Evolutionary conservation across 2,888 invertebrate species (phyloP).

Genomic region (Chrysolina oricalcia): DNA sequence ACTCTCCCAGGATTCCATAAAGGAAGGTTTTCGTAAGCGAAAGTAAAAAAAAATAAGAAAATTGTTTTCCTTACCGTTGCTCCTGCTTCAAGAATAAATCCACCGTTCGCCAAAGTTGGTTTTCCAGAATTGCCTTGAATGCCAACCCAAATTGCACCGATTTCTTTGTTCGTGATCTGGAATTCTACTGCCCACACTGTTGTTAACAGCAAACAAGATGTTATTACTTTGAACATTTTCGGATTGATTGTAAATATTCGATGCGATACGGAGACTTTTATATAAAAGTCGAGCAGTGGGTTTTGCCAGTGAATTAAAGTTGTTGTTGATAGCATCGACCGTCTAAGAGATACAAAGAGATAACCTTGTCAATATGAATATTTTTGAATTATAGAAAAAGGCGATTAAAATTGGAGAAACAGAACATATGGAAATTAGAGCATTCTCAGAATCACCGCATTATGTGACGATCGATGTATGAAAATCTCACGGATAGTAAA

Average conservation of each 20-base stretch:
- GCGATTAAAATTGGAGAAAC: no score
- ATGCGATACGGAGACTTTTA: background rate
- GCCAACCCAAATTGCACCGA: constrained; percentile 62
- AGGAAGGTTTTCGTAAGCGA: no score
- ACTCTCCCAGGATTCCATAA: no score
- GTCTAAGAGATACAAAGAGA: background rate
- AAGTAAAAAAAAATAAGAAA: no score
- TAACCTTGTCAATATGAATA: background rate
- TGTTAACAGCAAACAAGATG: constrained; percentile 21
- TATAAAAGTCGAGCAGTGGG: background rate
- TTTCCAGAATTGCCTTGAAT: constrained; percentile 62
- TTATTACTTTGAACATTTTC: constrained; percentile 41
- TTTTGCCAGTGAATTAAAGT: constrained; percentile 11
- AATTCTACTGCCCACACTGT: constrained; percentile 53
- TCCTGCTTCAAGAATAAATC: constrained; percentile 60
- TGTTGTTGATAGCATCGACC: background rate
- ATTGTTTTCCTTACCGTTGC: constrained; percentile 54
- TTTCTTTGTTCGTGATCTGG: constrained; percentile 59
- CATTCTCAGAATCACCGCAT: no score
- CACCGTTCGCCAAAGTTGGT: constrained; percentile 60
- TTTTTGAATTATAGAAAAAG: no score
- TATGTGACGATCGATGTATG: no score
- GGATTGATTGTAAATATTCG: background rate
- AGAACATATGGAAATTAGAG: no score
- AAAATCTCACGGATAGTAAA: no score